Evolutionary conservation across 2,113 vertebrate genomes (phyloP).

Genomic region (Ovis aries): ARS-UI_Ramb_v3.0 NC_056055.1:62773501-62774000

Average conservation of each 20-base stretch:
- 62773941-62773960: conserved; percentile 82
- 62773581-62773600: conserved; percentile 86
- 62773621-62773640: conserved; percentile 76
- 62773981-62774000: conserved; percentile 72
- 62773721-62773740: conserved; percentile 57
- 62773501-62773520: conserved; percentile 86
- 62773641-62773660: conserved; percentile 77
- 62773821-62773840: conserved; percentile 75
- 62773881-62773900: conserved; percentile 76
- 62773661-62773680: conserved; percentile 40
- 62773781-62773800: conserved; percentile 59
- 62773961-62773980: conserved; percentile 76
- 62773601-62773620: conserved; percentile 79
- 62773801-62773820: conserved; percentile 71
- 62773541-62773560: conserved; percentile 82
- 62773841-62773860: conserved; percentile 71
- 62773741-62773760: conserved; percentile 61
- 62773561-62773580: conserved; percentile 84
- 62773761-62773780: conserved; percentile 69
- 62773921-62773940: conserved; percentile 79
- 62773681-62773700: background rate
- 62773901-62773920: conserved; percentile 80
- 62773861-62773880: conserved; percentile 67
- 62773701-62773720: conserved; percentile 30
- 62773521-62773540: conserved; percentile 88